phyloP scores from a whole-genome alignment of 2,888 invertebrate species.

The Saturnia pavonia region DNA sequence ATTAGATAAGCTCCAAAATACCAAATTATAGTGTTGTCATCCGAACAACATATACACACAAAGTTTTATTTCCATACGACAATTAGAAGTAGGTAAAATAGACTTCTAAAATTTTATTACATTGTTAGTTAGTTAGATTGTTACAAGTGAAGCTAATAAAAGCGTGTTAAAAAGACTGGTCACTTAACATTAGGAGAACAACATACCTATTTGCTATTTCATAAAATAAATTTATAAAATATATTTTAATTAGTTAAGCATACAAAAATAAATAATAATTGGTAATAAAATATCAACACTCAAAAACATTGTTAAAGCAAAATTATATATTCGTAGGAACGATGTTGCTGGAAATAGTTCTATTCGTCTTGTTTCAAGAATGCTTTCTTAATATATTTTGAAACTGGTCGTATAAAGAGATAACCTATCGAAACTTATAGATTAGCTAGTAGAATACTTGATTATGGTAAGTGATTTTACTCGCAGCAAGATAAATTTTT shows the following conservation, averaged over 20 bases:
- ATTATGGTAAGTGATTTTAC: conserved; percentile 48
- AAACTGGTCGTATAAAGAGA: conserved; percentile 50
- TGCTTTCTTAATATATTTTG: conserved; percentile 51
- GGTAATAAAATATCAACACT: not conserved
- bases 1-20: no score
- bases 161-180: no score
- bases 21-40: no score
- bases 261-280: not conserved
- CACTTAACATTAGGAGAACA: no score
- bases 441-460: conserved; percentile 47
- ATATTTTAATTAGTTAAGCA: not conserved
- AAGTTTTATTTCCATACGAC: no score
- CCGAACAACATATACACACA: no score
- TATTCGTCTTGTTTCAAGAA: conserved; percentile 30
- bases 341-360: conserved; percentile 37
- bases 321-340: conserved; percentile 34
- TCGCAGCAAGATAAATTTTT: conserved; percentile 28
- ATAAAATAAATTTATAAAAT: no score
- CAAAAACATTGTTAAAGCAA: not conserved
- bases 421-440: conserved; percentile 59
- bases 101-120: no score
- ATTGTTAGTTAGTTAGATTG: no score
- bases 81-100: no score
- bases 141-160: no score
- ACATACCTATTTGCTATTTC: no score